Base-by-base conservation (phyloP, 2,888 invertebrate genomes). In the Ectobius pallidus region DNA sequence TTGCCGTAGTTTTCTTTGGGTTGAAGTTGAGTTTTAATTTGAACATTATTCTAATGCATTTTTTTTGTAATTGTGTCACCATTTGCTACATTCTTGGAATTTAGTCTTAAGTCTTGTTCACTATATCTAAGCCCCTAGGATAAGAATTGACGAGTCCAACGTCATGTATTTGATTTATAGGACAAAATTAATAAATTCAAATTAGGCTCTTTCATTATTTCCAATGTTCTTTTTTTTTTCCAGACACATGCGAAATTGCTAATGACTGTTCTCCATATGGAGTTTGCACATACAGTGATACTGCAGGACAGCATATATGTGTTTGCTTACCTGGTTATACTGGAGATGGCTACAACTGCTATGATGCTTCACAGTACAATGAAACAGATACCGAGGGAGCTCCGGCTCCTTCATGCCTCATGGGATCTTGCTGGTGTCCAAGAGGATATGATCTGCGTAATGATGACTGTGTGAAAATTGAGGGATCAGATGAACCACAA, bases 301-400 rank as follows among this genome's bases (percentile, higher is more conserved):
- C 78, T 78, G 82, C 74, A 75, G 84, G 79, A 75, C 78, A 77
- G 27, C 83, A 85, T 77, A 78, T 81, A 22, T 88, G 88, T 77
- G 80, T 83, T 55, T 99, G 99, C 82, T 89, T 90, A 71, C 83
- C 87, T n/a, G 95, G 94, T 7, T 95, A 87, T 80, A 86, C 87
- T 76, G 95, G 95, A 2, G 90, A 94, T 80, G 96, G 96, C 27
- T 74, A 74, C 34, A 77, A 78, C 58, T 85, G 82, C 65, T 62
- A 46, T 0, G 71, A 73, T 11, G 46, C 63, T 1, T 52, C 71
- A 11, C 42, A 32, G 3, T 39, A 74, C 75, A 58, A 76, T 71
- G 75, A 76, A 74, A 34, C 77, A 77, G 61, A 55, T 76, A 70
- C 49, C 71, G 30, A 20, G 3, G 16, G 73, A 72, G 9, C 87